These are phyloP conservation scores for Eupithecia insigniata DNA, from an alignment of 2,888 invertebrate genomes.

Conservation along the genomic window DNA sequence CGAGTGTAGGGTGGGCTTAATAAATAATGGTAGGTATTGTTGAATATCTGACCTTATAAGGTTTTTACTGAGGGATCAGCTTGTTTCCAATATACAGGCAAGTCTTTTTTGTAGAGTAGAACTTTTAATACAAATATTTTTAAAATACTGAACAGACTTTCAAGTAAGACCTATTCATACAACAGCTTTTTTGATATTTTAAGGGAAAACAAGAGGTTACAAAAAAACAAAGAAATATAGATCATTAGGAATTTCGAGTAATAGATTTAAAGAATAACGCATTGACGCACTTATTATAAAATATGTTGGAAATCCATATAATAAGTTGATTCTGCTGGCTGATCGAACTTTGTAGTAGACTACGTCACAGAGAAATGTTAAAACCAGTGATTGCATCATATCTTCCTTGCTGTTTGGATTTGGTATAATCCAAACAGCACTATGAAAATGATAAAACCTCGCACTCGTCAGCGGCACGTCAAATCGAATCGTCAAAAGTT, in stretches of 20 bases:
- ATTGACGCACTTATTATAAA: background rate
- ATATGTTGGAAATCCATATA: background rate
- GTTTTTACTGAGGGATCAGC: background rate
- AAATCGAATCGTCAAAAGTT: background rate
- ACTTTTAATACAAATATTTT: too few relatives aligned
- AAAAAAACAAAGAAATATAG: too few relatives aligned
- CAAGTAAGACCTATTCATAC: too few relatives aligned
- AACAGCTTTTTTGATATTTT: too few relatives aligned
- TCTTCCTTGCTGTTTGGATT: background rate
- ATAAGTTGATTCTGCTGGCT: background rate
- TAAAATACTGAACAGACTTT: too few relatives aligned
- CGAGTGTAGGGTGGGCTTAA: background rate
- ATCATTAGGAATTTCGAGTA: too few relatives aligned
- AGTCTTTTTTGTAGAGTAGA: too few relatives aligned
- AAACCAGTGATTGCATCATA: background rate
- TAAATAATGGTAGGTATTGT: slow-evolving; percentile 3
- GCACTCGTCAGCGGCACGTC: too few relatives aligned
- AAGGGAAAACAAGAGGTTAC: too few relatives aligned
- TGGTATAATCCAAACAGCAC: background rate
- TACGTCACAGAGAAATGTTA: background rate
- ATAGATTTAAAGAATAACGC: background rate
- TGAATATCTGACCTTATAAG: background rate
- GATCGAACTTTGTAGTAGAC: too few relatives aligned
- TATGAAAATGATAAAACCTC: background rate
- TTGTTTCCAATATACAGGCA: too few relatives aligned